Evolutionary conservation across 2,888 invertebrate species (phyloP), one percentile per base, ranked within the genome.

Genomic region (Leptarthrus brevirostris): DNA sequence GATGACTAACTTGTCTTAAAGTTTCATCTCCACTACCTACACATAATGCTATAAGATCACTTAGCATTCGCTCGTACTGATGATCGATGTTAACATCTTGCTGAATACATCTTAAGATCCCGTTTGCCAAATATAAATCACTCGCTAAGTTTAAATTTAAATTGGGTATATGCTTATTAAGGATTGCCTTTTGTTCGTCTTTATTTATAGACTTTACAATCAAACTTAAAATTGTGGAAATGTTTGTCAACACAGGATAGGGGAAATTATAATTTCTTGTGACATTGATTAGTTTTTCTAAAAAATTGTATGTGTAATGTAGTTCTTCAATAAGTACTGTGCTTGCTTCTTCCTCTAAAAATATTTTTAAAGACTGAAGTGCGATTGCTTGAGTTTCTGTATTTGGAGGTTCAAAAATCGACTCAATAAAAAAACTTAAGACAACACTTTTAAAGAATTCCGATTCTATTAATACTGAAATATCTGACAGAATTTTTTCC

Each of bases 141-240:
- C 81, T 74, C 0, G 79, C 78, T n/a, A 78, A 30, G 69, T 82
- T 80, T 12, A 84, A 70, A 73, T 84, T 79, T 36, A 84, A 74
- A 5, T 77, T 78, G 0, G 80, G 80, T 61, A 86, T 77, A 78
- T 87, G 85, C 76, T 83, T 83, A n/a, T 83, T 80, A 0, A 87
- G 79, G 64, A 88, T 81, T 16, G 80, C 78, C 75, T 83, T 84
- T 79, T 89, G 89, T 70, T 86, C 84, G 1, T 86, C 81, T 10
- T 79, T 74, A 14, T 80, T 80, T 74, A 87, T 80, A 52, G 83
- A 82, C 73, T 86, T 84, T 20, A 87, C 80, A 70, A 88, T 82
- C 24, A 84, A 81, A 76, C 86, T 86, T 30, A 87, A 81, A 18
- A 87, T 83, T 8, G 79, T 80, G 10, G 86, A 83, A 71, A 87